These are phyloP conservation scores for Cataglyphis hispanica DNA, from an alignment of 1,140 invertebrate genomes.

Conservation along the genomic window DNA sequence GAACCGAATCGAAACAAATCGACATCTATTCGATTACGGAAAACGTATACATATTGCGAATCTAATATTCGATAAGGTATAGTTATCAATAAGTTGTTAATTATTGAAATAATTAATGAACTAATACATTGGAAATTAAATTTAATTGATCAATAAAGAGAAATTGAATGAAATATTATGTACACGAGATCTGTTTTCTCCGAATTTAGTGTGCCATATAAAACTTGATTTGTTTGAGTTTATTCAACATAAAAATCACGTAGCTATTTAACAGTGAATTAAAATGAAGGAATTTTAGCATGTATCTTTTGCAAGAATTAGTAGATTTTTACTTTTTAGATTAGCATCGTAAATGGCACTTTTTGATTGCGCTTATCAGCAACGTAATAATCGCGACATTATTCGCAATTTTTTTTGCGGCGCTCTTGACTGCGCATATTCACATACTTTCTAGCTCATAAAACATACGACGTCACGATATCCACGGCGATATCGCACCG, in stretches of 20 bases:
- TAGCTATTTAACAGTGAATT: background rate
- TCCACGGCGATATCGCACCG: conserved; percentile 62
- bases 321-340: conserved; percentile 3
- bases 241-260: background rate
- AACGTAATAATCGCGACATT: conserved; percentile 16
- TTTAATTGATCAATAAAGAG: background rate
- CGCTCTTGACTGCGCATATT: conserved; percentile 66
- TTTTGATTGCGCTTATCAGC: background rate
- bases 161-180: background rate
- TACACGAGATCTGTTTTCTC: background rate
- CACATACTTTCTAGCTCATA: conserved; percentile 73
- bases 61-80: background rate
- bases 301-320: background rate
- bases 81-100: background rate
- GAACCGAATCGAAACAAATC: conserved; percentile 43
- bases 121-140: background rate
- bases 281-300: background rate
- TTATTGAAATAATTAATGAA: conserved; percentile 16
- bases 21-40: conserved; percentile 17
- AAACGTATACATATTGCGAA: background rate
- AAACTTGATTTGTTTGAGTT: background rate
- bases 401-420: conserved; percentile 33
- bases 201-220: background rate
- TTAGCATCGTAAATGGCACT: background rate
- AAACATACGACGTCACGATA: conserved; percentile 74